Percentiles rank a stretch among this genome's conserved stretches.
Conservation (phyloP, 30 jellyfish, hydroid and myxozoan genomes). For the Aurelia sp. region DNA sequence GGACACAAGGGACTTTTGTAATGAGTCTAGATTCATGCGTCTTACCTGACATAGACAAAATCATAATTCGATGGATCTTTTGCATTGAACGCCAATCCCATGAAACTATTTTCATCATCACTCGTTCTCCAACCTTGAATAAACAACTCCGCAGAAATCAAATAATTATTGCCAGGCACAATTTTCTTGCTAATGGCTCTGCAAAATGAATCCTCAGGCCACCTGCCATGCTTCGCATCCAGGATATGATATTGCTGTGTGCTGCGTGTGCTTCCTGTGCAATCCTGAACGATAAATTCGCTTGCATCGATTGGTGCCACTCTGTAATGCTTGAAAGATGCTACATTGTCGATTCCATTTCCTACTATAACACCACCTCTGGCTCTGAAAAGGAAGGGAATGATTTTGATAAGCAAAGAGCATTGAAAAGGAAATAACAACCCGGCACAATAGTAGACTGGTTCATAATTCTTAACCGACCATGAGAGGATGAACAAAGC, state of each 20-base stretch:
- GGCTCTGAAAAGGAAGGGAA: conserved; percentile 1
- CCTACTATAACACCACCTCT: conserved; percentile 83
- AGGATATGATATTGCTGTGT: conserved; percentile 59
- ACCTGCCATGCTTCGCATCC: conserved; percentile 84
- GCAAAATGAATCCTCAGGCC: conserved; percentile 83
- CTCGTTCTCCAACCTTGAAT: conserved; percentile 66
- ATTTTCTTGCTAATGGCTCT: conserved; percentile 67
- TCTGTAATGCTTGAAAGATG: conserved; percentile 63
- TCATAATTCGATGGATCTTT: conserved; percentile 77
- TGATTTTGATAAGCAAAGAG: neutral
- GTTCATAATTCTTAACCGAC: too few species aligned
- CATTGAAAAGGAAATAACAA: too few species aligned
- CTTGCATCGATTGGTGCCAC: conserved; percentile 60
- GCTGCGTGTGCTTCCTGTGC: conserved; percentile 61
- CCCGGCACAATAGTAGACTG: too few species aligned
- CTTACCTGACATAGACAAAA: conserved; percentile 77
- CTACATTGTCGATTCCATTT: conserved; percentile 67
- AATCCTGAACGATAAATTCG: conserved; percentile 62
- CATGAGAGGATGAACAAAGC: too few species aligned
- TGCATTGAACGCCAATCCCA: conserved; percentile 81
- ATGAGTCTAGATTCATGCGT: neutral
- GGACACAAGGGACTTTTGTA: too few species aligned
- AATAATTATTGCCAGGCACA: conserved; percentile 64
- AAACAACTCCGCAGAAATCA: conserved; percentile 62
- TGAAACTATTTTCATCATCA: conserved; percentile 44